phyloP scores from a whole-genome alignment of 1,140 invertebrate species.

The Lepidurus apus region DNA sequence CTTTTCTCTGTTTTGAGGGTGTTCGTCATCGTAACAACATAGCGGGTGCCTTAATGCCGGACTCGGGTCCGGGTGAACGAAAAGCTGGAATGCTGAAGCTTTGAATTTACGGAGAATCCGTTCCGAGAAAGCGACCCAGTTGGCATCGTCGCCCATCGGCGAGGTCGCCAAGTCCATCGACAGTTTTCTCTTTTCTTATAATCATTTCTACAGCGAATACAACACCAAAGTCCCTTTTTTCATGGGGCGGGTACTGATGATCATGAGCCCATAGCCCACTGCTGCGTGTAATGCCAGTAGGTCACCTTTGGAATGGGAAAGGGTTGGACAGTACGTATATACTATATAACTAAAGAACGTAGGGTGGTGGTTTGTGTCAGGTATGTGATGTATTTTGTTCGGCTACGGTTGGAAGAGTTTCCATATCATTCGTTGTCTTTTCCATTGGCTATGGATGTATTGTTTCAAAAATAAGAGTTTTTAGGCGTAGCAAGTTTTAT shows the following conservation, averaged over 20 bases:
- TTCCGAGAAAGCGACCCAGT: constrained; percentile 9
- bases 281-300: background rate
- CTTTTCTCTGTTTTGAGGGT: background rate
- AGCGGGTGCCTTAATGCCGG: background rate
- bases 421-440: no score
- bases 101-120: background rate
- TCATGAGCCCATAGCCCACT: background rate
- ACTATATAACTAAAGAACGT: no score
- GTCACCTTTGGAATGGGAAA: background rate
- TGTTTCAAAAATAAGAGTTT: no score
- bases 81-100: constrained; percentile 6
- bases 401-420: no score
- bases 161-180: background rate
- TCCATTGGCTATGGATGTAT: no score
- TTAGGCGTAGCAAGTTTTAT: background rate
- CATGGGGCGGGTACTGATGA: background rate
- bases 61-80: background rate
- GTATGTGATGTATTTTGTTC: no score
- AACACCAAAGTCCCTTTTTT: background rate
- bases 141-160: constrained; percentile 12
- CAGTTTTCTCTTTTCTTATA: constrained; percentile 16
- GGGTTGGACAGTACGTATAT: background rate
- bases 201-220: background rate
- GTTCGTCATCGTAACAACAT: background rate
- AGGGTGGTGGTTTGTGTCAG: no score